Evolutionary conservation across 2,888 invertebrate species (phyloP).

Genomic region (Pollenia amentaria): DNA sequence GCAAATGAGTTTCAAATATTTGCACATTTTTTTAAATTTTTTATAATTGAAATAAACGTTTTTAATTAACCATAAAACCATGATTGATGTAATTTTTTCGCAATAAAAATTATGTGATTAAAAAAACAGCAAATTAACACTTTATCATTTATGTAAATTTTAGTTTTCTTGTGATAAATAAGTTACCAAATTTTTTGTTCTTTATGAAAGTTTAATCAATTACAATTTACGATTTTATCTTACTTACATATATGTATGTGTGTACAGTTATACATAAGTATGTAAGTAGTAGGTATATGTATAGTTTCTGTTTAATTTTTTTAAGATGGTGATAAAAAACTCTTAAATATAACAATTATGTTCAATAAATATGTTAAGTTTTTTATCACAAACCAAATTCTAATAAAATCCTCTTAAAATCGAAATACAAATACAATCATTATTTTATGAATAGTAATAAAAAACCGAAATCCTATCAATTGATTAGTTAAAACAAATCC

Average conservation of each 20-base stretch:
- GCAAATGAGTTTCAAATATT: conserved; percentile 1
- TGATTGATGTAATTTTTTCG: conserved; percentile 7
- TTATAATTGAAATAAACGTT: background rate
- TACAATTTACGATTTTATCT: background rate
- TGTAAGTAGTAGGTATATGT: background rate
- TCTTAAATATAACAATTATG: conserved; percentile 49
- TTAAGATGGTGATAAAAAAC: conserved; percentile 16
- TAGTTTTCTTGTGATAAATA: background rate
- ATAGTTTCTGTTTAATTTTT: background rate
- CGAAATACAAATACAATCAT: conserved; percentile 54
- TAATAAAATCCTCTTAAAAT: conserved; percentile 70
- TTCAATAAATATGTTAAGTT: conserved; percentile 55
- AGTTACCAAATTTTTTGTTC: too few relatives aligned
- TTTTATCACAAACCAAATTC: conserved; percentile 44
- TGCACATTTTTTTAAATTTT: conserved; percentile 13
- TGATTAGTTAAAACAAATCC: conserved; percentile 44
- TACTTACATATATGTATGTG: background rate
- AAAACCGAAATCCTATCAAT: conserved; percentile 60
- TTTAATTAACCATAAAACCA: conserved; percentile 30
- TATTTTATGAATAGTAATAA: conserved; percentile 48
- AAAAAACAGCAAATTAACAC: background rate
- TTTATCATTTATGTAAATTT: conserved; percentile 31
- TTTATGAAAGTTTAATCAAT: conserved; percentile 7
- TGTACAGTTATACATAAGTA: too few relatives aligned
- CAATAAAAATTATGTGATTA: background rate